phyloP scores from a whole-genome alignment of 2,797 vertebrate genomes.

The Xyrichtys novacula region DNA sequence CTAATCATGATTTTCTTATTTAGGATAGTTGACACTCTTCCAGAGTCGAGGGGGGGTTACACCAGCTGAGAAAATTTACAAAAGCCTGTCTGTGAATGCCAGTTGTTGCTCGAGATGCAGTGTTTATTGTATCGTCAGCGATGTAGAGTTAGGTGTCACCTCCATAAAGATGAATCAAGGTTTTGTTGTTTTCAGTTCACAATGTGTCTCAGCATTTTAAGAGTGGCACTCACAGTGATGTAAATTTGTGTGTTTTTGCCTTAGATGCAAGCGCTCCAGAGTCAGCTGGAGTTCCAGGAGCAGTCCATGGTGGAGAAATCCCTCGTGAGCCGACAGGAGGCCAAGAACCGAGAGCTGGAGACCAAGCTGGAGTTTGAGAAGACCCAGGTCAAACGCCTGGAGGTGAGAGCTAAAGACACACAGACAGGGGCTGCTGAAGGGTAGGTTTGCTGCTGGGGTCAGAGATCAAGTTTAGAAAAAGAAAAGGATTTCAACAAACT shows the following conservation, averaged over 20 bases:
- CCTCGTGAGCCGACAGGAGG: slow-evolving; percentile 94
- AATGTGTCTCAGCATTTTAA: too few species aligned
- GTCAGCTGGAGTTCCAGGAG: slow-evolving; percentile 96
- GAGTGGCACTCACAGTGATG: background rate
- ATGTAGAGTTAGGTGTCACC: background rate
- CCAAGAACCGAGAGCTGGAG: slow-evolving; percentile 96
- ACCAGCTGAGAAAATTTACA: too few species aligned
- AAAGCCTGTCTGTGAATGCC: too few species aligned
- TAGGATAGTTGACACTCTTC: too few species aligned
- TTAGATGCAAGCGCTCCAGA: slow-evolving; percentile 94
- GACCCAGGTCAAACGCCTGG: slow-evolving; percentile 96
- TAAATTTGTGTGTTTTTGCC: slow-evolving; percentile 28
- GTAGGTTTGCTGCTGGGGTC: background rate
- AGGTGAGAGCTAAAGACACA: slow-evolving; percentile 83
- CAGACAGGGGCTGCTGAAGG: background rate
- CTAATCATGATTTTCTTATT: too few species aligned
- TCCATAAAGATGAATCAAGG: background rate
- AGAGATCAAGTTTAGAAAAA: slow-evolving; percentile 16
- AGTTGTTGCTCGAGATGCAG: too few species aligned
- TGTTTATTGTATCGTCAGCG: too few species aligned
- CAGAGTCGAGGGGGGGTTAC: too few species aligned
- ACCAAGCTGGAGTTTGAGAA: slow-evolving; percentile 96
- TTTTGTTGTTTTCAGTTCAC: background rate
- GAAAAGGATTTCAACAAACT: background rate
- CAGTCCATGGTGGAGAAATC: slow-evolving; percentile 99